Base-by-base conservation (phyloP, 2,888 invertebrate genomes). In the Ypsolopha sequella region DNA sequence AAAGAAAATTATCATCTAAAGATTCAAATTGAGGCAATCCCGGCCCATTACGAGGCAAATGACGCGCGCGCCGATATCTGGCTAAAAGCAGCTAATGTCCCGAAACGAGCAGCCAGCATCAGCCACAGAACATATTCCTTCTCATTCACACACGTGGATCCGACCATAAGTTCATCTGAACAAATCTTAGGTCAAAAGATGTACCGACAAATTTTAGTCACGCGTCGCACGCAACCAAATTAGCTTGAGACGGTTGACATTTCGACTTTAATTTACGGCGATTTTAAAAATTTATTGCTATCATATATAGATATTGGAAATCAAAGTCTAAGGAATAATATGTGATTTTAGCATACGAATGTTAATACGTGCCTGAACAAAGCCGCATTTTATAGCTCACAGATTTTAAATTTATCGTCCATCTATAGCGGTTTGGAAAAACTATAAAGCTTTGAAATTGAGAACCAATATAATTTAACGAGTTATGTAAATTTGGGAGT, bases 11-110 rank as follows among this genome's bases (percentile, higher is more conserved):
- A 68, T 65, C 60, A 65, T 63, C 67, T 61, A 67, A 65, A 66
- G 68, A 73, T 74, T 74, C 72, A 76, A 77, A 75, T 74, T 71
- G 75, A 72, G 66, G 75, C 71, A 72, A 79, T 76, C 76, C 70
- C 61, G 64, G 60, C 55, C 73, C 73, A 80, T 80, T 80, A 80
- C 71, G 56, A 68, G 63, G 69, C 75, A 74, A 80, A 79, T 77
- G 80, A 75, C 73, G 68, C 61, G 68, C 65, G 71, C 67, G 39
- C 69, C 70, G 74, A 72, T 67, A 72, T 64, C 61, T 60, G 55
- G 55, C 71, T 77, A 73, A 79, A 77, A 80, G 80, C 76, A 65
- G 64, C 76, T 80, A 78, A 80, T 78, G 77, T 66, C 48, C 47
- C 48, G 48, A 41, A 53, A 51, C 41, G 14, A 36, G 6, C 36